Percentiles rank a stretch among this genome's conserved stretches.
Evolutionary conservation across 2,888 invertebrate genomes (phyloP).

Genomic region (Erannis defoliaria): DNA sequence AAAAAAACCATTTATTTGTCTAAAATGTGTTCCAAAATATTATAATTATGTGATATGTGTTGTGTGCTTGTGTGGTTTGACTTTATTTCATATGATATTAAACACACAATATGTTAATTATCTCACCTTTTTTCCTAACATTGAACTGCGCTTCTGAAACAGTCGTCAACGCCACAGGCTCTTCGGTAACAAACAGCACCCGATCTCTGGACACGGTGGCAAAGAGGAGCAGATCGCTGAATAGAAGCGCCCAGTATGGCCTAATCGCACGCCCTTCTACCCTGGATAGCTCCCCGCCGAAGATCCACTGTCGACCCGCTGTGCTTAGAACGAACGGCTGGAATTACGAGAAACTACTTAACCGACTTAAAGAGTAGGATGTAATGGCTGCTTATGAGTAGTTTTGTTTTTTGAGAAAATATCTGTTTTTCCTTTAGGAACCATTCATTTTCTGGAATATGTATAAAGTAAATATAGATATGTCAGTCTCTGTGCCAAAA

Average conservation of each 20-base stretch:
- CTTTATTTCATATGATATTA: background rate
- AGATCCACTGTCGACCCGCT: conserved; percentile 95
- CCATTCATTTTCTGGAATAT: too few relatives aligned
- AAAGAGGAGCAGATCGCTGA: conserved; percentile 94
- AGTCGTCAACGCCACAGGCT: conserved; percentile 92
- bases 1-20: too few relatives aligned
- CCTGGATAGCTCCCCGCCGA: conserved; percentile 93
- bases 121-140: conserved; percentile 92
- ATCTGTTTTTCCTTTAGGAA: too few relatives aligned
- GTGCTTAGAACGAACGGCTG: conserved; percentile 94
- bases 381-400: too few relatives aligned
- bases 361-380: too few relatives aligned
- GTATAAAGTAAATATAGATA: too few relatives aligned
- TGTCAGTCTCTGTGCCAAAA: too few relatives aligned
- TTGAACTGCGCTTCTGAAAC: conserved; percentile 95
- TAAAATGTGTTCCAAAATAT: background rate
- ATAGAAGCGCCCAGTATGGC: conserved; percentile 94
- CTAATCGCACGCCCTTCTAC: conserved; percentile 93
- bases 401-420: too few relatives aligned
- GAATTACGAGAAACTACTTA: conserved; percentile 46
- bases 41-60: background rate
- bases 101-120: background rate
- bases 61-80: background rate
- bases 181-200: conserved; percentile 95
- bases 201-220: conserved; percentile 95